Percentiles rank a stretch among this genome's conserved stretches.
phyloP scores from a whole-genome alignment of 37 sponge, comb jelly and placozoan genomes.

The Haliclona indistincta region DNA sequence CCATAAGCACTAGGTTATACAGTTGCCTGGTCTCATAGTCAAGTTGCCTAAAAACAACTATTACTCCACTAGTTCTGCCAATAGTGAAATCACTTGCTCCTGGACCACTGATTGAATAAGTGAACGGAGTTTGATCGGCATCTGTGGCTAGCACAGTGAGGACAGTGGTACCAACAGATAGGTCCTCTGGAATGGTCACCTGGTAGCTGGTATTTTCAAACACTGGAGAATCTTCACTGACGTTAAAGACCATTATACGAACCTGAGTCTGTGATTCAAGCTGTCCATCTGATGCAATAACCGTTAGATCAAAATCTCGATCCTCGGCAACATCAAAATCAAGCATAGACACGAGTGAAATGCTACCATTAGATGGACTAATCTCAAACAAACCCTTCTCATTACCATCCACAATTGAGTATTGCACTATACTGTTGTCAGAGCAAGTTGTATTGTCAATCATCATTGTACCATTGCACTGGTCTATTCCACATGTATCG shows the following conservation, averaged over 20 bases:
- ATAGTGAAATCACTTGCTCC: conserved; percentile 50
- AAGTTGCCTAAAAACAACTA: conserved; percentile 2
- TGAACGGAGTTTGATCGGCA: conserved; percentile 26
- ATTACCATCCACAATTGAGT: conserved; percentile 24
- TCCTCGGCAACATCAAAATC: no score
- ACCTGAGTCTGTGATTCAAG: not conserved
- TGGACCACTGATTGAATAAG: conserved; percentile 30
- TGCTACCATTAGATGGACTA: conserved; percentile 25
- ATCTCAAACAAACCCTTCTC: conserved; percentile 20
- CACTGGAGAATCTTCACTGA: not conserved
- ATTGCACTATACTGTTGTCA: conserved; percentile 21
- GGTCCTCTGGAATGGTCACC: conserved; percentile 41
- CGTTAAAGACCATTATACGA: not conserved
- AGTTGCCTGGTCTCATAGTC: conserved; percentile 26
- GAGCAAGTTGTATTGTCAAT: conserved; percentile 28
- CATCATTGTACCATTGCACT: conserved; percentile 15
- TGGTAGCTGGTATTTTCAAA: conserved; percentile 21
- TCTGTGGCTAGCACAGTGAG: conserved; percentile 37
- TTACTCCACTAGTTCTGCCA: conserved; percentile 23
- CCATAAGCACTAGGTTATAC: conserved; percentile 38
- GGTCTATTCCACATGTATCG: conserved; percentile 38
- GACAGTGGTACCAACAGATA: conserved; percentile 35
- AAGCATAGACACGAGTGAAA: conserved; percentile 24
- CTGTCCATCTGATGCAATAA: not conserved
- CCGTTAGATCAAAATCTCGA: not conserved